Evolutionary conservation across 1,140 invertebrate species (phyloP), one percentile per base, ranked within the genome.

Genomic region (Pentalonia nigronervosa): DNA sequence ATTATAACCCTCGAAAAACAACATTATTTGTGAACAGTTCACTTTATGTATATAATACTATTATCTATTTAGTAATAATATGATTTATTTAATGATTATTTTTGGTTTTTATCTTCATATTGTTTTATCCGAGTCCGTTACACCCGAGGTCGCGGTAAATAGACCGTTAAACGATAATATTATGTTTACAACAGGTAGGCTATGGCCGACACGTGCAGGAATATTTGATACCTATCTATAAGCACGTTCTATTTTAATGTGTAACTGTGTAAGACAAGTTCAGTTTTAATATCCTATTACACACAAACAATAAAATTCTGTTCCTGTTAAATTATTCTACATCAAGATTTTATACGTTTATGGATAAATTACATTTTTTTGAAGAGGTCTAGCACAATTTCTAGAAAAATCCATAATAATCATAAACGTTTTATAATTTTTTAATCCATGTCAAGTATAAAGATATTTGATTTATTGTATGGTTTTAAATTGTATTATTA

Each of bases 241-340:
- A 88, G 23, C 14, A 88, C 86, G 47, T 88, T 34, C 30, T 88
- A 88, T 88, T 88, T 88, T 50, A n/a, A 88, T n/a, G 30, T 87
- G 20, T 20, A 8, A n/a, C 50, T n/a, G 30, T 87, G 20, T 20
- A 8, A 88, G 20, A 88, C 86, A 88, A 88, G 86, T 87, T 87
- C 17, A 48, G 47, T 48, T 84, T 41, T 2, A 45, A 84, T 84
- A 45, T 84, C 23, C 2, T 25, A 8, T 76, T 76, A 76, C 8
- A 41, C 4, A 41, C 41, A 41, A 1, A 41, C 41, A n/a, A n/a
- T 76, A 7, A 76, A 67, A n/a, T 76, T 67, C 25, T 14, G 30
- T 30, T 76, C 14, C 14, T 67, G 60, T 67, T 67, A 7, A 4
- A 67, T 67, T 67, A n/a, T 67, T 67, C 14, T n/a, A 17, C 11